phyloP scores from a whole-genome alignment of 2,113 vertebrate species.

The Salvelinus namaycush region DNA sequence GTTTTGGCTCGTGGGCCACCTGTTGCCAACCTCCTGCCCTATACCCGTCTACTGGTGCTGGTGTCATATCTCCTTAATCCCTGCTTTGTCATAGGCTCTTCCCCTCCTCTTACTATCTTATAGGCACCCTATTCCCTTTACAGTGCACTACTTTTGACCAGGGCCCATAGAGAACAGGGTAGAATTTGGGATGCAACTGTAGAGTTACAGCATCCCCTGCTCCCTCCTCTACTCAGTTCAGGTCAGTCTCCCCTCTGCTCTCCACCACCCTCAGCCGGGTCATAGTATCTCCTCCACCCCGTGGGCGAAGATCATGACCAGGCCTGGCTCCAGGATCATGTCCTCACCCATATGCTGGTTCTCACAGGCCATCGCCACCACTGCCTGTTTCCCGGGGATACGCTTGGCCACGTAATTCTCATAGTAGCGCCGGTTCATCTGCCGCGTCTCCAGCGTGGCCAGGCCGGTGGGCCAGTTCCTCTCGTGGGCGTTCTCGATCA shows the following conservation, averaged over 20 bases:
- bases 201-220: background rate
- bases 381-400: constrained; percentile 87
- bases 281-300: constrained; percentile 83
- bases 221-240: too few relatives aligned
- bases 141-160: too few relatives aligned
- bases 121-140: too few relatives aligned
- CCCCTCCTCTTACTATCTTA: background rate
- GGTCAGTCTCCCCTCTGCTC: background rate
- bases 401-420: constrained; percentile 91
- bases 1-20: constrained; percentile 53
- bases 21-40: constrained; percentile 90
- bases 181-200: too few relatives aligned
- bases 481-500: constrained; percentile 89
- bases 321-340: constrained; percentile 87
- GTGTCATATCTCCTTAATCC: background rate
- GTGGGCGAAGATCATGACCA: constrained; percentile 89
- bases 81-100: background rate
- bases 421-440: constrained; percentile 89
- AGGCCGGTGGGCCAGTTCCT: constrained; percentile 87
- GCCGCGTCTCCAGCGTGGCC: constrained; percentile 86
- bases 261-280: background rate
- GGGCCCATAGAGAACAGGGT: too few relatives aligned
- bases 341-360: constrained; percentile 91
- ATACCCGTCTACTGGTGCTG: constrained; percentile 79
- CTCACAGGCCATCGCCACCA: constrained; percentile 88